These are phyloP conservation scores for Cryptomyrus ogoouensis DNA, from an alignment of 2,113 vertebrate genomes.

Conservation along the genomic window DNA sequence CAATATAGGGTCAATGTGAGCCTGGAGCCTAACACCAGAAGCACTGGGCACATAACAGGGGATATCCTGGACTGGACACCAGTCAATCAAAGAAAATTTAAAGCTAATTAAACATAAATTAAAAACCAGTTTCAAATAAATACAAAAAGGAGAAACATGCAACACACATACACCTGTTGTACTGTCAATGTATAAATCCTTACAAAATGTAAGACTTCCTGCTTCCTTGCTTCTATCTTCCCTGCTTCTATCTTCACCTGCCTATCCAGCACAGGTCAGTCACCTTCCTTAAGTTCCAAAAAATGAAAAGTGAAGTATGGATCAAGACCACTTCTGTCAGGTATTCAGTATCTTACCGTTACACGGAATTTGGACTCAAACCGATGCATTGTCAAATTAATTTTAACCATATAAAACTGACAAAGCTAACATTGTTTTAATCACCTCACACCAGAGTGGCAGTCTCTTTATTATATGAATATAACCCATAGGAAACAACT, in stretches of 20 bases:
- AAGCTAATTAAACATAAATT: background rate
- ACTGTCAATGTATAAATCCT: background rate
- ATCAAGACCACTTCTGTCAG: background rate
- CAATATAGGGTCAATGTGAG: background rate
- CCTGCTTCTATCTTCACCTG: background rate
- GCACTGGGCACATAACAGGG: background rate
- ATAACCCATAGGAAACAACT: background rate
- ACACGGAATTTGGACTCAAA: background rate
- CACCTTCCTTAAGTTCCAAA: background rate
- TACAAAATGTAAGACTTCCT: background rate
- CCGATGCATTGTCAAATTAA: background rate
- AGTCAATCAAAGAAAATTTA: background rate
- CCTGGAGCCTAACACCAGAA: background rate
- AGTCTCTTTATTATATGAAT: slow-evolving; percentile 11
- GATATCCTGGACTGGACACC: background rate
- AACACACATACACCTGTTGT: background rate
- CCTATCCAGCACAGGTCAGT: background rate
- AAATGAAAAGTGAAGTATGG: background rate
- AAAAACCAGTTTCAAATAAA: background rate
- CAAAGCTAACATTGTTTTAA: background rate
- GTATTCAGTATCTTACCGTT: background rate
- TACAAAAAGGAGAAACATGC: background rate
- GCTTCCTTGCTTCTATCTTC: background rate
- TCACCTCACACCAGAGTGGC: background rate
- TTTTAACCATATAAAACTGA: no score